These are phyloP conservation scores for Cynocephalus volans DNA, from an alignment of 2,113 vertebrate genomes.

Conservation along the genomic window DNA sequence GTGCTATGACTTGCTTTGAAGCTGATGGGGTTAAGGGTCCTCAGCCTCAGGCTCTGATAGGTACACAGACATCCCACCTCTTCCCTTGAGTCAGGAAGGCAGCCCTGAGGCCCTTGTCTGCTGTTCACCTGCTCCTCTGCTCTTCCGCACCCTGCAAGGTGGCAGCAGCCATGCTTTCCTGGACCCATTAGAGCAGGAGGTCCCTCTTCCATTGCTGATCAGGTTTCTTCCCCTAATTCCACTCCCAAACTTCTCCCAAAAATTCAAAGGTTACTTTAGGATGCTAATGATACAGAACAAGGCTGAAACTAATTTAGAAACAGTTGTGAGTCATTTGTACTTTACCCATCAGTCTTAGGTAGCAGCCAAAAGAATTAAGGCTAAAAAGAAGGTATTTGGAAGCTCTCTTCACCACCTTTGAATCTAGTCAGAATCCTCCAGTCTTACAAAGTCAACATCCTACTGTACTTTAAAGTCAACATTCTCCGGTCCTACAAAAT, in stretches of 20 bases:
- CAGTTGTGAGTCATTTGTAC: neutral
- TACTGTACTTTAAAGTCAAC: neutral
- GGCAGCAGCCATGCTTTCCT: accelerated
- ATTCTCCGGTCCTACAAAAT: neutral
- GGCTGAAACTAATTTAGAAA: neutral
- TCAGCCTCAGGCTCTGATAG: neutral
- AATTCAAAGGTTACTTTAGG: neutral
- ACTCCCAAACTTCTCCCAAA: neutral
- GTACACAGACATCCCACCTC: neutral
- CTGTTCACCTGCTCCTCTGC: neutral
- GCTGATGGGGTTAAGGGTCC: neutral
- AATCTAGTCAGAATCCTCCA: neutral
- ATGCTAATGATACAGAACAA: neutral
- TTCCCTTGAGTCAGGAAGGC: neutral
- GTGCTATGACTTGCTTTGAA: neutral
- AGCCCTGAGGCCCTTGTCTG: neutral
- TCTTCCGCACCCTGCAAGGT: neutral
- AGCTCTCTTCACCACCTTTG: neutral
- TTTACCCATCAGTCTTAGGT: neutral
- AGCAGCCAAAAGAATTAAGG: neutral
- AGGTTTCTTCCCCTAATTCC: neutral
- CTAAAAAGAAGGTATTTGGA: neutral
- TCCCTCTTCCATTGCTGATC: neutral
- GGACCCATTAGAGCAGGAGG: neutral
- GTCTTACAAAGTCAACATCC: neutral